phyloP scores from a whole-genome alignment of 2,113 vertebrate species.

The Xyrauchen texanus region DNA sequence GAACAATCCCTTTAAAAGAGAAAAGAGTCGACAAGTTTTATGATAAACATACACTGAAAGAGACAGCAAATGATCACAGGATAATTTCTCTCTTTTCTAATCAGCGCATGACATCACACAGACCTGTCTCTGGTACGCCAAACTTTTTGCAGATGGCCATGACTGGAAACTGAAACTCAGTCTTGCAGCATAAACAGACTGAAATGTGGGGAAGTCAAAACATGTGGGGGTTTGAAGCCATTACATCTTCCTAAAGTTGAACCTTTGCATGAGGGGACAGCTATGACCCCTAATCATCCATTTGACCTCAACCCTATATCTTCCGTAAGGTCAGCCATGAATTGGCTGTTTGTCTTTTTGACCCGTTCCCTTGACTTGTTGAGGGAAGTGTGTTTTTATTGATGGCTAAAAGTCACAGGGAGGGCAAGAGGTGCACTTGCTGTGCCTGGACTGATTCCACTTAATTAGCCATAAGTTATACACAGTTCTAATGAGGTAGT shows the following conservation, averaged over 20 bases:
- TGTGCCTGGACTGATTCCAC: conserved; percentile 33
- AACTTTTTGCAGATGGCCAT: conserved; percentile 48
- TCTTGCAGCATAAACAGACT: conserved; percentile 58
- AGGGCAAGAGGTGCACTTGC: conserved; percentile 53
- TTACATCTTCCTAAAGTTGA: conserved; percentile 59
- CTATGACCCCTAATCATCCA: conserved; percentile 68
- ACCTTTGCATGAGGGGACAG: conserved; percentile 35
- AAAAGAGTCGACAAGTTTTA: conserved; percentile 5
- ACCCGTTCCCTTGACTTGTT: conserved; percentile 62
- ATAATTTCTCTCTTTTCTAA: conserved; percentile 21
- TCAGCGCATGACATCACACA: conserved; percentile 28
- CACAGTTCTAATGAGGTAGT: conserved; percentile 35
- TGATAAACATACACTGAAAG: conserved; percentile 16
- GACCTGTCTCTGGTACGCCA: conserved; percentile 15
- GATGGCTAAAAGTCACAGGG: conserved; percentile 42
- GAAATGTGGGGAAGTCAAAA: conserved; percentile 27
- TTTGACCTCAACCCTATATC: conserved; percentile 48
- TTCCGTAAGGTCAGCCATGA: conserved; percentile 38
- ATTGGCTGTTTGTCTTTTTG: conserved; percentile 64
- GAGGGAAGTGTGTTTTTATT: conserved; percentile 51
- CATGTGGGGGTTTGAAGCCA: conserved; percentile 56
- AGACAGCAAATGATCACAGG: conserved; percentile 11
- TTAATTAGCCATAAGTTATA: conserved; percentile 26
- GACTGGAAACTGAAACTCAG: conserved; percentile 62
- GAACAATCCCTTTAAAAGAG: neutral